Conservation (phyloP, 2,797 vertebrate genomes). For the Hydrolagus colliei region DNA sequence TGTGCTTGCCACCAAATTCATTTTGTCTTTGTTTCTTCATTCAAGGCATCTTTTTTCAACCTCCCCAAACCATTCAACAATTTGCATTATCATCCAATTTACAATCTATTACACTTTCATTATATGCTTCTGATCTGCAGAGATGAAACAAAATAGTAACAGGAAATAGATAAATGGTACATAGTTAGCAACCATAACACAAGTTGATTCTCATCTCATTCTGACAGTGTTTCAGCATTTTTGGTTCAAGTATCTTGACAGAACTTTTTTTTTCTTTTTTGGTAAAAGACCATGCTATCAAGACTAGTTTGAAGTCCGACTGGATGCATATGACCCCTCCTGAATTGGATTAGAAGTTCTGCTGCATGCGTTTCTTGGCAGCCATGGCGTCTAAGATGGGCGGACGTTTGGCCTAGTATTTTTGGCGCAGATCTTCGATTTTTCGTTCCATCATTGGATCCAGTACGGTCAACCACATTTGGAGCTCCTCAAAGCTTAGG, state of each 20-base stretch:
- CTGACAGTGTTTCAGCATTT: too few species aligned
- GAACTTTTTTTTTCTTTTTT: background rate
- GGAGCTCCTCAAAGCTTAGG: constrained; percentile 92
- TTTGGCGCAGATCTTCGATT: constrained; percentile 91
- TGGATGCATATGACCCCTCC: background rate
- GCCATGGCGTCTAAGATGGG: constrained; percentile 98
- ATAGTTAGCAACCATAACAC: too few species aligned
- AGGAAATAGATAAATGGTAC: too few species aligned
- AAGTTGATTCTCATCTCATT: too few species aligned
- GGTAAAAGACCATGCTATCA: background rate
- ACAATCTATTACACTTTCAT: background rate
- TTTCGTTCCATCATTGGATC: constrained; percentile 97
- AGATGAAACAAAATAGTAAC: background rate
- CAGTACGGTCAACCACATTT: constrained; percentile 86
- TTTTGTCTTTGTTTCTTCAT: too few species aligned
- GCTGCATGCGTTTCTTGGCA: constrained; percentile 84
- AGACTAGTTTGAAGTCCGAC: background rate
- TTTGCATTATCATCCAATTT: too few species aligned
- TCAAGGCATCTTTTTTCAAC: too few species aligned
- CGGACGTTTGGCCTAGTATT: constrained; percentile 92
- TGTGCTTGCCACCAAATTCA: too few species aligned
- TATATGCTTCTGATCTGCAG: background rate
- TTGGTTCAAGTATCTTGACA: background rate
- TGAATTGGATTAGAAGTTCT: constrained; percentile 52
- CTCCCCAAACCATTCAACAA: too few species aligned